Percentiles rank a stretch among this genome's conserved stretches.
Evolutionary conservation across 53 echinoderm and acorn worm species (phyloP).

Genomic region (Echinarachnius parma): DNA sequence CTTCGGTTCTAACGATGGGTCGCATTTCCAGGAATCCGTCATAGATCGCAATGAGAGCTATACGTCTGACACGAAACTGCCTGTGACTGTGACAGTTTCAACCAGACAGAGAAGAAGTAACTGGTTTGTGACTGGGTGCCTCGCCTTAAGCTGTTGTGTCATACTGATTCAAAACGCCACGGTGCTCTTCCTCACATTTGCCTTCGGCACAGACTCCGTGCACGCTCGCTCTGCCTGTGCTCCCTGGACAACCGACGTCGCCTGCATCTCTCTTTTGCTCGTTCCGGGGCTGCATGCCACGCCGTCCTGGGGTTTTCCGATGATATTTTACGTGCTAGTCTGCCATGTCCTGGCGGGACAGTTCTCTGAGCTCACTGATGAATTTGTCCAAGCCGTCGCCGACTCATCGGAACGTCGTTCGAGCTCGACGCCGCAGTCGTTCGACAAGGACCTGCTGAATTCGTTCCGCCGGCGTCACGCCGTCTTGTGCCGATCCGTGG

Average conservation of each 20-base stretch:
- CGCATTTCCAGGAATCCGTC: no score
- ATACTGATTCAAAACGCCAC: background rate
- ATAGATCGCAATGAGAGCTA: no score
- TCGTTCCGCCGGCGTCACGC: background rate
- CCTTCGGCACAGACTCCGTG: background rate
- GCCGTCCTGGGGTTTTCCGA: background rate
- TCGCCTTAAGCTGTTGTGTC: background rate
- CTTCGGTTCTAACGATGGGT: no score
- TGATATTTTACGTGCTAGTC: slow-evolving; percentile 1
- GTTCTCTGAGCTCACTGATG: background rate
- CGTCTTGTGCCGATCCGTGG: slow-evolving; percentile 7
- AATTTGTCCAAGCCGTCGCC: background rate
- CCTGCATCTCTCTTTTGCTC: background rate
- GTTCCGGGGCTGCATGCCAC: background rate
- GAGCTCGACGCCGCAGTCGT: no score
- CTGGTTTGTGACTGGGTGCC: no score
- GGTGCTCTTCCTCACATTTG: slow-evolving; percentile 4
- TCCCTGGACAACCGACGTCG: slow-evolving; percentile 1
- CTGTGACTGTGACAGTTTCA: no score
- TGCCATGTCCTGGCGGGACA: slow-evolving; percentile 5
- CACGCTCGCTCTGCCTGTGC: background rate
- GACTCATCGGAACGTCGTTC: background rate
- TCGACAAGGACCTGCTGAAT: slow-evolving; percentile 2
- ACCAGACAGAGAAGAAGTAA: background rate
- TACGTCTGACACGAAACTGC: no score